Evolutionary conservation across 30 jellyfish, hydroid and myxozoan species (phyloP).

Genomic region (Hydra vulgaris): DNA sequence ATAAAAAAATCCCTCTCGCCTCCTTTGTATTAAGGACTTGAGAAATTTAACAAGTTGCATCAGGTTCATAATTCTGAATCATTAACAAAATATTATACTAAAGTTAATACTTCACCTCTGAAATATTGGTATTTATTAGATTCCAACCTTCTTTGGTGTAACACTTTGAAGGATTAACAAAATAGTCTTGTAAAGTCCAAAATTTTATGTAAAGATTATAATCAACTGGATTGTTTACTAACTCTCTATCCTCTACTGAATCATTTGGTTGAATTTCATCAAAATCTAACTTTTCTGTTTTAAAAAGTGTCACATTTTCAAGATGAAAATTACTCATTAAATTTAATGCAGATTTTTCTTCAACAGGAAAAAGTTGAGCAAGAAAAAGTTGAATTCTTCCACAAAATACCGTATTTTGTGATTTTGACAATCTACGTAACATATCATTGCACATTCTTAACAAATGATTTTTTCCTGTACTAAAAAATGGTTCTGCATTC

Average conservation of each 20-base stretch:
- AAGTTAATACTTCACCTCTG: too few relatives aligned
- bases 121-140: conserved; percentile 29
- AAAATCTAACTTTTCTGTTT: conserved; percentile 33
- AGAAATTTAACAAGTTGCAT: too few relatives aligned
- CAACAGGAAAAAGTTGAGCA: conserved; percentile 86
- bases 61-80: too few relatives aligned
- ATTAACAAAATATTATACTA: too few relatives aligned
- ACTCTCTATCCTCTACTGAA: conserved; percentile 61
- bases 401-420: conserved; percentile 69
- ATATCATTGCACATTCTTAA: conserved; percentile 92
- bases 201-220: conserved; percentile 57
- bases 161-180: conserved; percentile 67
- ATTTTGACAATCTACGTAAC: conserved; percentile 71
- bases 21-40: too few relatives aligned
- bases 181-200: conserved; percentile 79
- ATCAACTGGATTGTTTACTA: conserved; percentile 62
- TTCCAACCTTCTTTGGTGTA: conserved; percentile 75
- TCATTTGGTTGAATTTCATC: conserved; percentile 22
- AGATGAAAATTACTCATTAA: conserved; percentile 74
- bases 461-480: conserved; percentile 69
- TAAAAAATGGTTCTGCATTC: conserved; percentile 62
- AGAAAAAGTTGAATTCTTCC: conserved; percentile 90
- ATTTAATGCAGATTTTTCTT: conserved; percentile 92
- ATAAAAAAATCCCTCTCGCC: too few relatives aligned
- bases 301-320: conserved; percentile 68